Conservation (phyloP, 1,140 invertebrate species). For the Nautilus pompilius region DNA sequence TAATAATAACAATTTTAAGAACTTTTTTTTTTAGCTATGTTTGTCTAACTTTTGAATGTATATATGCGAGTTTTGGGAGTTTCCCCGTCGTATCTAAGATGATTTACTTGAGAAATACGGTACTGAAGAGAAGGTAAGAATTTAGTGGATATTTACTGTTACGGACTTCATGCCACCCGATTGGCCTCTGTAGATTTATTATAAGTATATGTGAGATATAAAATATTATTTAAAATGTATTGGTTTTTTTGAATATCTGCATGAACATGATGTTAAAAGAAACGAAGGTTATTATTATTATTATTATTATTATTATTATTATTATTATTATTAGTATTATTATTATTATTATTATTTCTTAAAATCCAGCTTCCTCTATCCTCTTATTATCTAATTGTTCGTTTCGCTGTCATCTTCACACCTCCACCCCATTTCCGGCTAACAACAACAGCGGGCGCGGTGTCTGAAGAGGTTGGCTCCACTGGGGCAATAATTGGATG, state of each 20-base stretch:
- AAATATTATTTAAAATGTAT: not conserved
- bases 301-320: not conserved
- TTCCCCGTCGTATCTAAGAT: not conserved
- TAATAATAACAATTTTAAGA: too few relatives aligned
- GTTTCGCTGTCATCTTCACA: not conserved
- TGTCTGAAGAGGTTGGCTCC: constrained; percentile 3
- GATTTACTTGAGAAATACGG: not conserved
- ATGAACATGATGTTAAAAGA: not conserved
- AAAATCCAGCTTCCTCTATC: not conserved
- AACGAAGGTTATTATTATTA: not conserved
- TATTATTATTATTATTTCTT: not conserved
- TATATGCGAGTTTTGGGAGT: not conserved
- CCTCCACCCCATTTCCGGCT: constrained; percentile 19
- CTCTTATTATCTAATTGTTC: not conserved
- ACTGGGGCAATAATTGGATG: too few relatives aligned
- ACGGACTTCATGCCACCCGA: not conserved
- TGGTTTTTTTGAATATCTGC: not conserved
- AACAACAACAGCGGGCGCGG: constrained; percentile 22
- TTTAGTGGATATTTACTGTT: not conserved
- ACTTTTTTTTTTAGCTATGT: too few relatives aligned
- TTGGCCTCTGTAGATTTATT: not conserved
- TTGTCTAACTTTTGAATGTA: too few relatives aligned
- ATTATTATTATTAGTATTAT: not conserved
- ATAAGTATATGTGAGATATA: not conserved
- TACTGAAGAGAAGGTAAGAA: not conserved